Base-by-base conservation (phyloP, 1,140 invertebrate species). In the Propsilocerus akamusi region DNA sequence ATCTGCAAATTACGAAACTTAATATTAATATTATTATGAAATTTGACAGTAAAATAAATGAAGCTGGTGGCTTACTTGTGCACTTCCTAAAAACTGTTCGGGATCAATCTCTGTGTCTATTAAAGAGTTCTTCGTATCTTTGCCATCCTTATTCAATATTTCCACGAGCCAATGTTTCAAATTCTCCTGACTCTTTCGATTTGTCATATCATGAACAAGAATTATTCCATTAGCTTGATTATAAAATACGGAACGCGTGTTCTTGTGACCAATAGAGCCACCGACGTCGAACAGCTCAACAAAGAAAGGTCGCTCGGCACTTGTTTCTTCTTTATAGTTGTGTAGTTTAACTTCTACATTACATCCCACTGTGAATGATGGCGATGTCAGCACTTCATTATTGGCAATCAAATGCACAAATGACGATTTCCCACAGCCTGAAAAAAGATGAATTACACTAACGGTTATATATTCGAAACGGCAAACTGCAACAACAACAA, bases 281-380 rank as follows among this genome's bases (percentile, higher is more conserved):
- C 94, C 95, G 52, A 97, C 77, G 64, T 98, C 95, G 83, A 92
- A 97, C 22, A 97, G 70, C 70, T 97, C 94, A 32, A 97, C 74
- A 68, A 96, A 96, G 69, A 86, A 97, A 23, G 83, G 83, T 55
- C 83, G 83, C 62, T 97, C 91, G 48, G 78, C 76, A 11, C 85
- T 82, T 1, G 90, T 96, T 11, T 92, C 92, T 72, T 94, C 91
- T 65, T 90, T 92, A 58, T 86, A 97, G 65, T 92, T 87, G 61
- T 97, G 93, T 22, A 97, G 70, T 73, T 92, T 95, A 1, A 97
- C 89, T 71, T 97, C 91, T 2, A 96, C 81, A 17, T 87, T 84
- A 67, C 91, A 96, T 14, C 94, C 94, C 53, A 97, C 83, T 0
- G 93, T 97, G 86, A 90, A 97, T 49, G 83, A 79, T 5, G 91